Base-by-base conservation (phyloP, 2,888 invertebrate genomes). In the Macrophya annulata region DNA sequence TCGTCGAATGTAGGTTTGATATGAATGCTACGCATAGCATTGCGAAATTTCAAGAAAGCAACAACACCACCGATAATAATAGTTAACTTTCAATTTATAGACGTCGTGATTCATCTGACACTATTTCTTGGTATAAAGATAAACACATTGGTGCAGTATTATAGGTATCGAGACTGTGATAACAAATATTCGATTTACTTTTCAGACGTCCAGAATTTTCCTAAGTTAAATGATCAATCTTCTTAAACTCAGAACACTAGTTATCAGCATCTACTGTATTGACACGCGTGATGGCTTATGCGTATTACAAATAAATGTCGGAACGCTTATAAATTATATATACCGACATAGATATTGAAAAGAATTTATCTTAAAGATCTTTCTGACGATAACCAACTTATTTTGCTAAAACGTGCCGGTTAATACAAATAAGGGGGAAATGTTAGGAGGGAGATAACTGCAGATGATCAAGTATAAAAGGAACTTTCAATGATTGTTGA, bases 381-480 rank as follows among this genome's bases (percentile, higher is more conserved):
- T 0, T 68, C 37, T 4, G 15, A 68, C 37, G 25, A 74, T 25
- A 21, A 74, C 21, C 45, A 4, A 72, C 43, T 72, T 55, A 55
- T 45, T 45, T 74, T 48, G 0, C 1, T 15, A 1, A 21, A 10
- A 74, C 2, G 17, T 43, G 72, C n/a, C 25, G 45, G 10, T 25
- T 17, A 15, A 37, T 68, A 31, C 17, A 37, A 31, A 68, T 68
- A 37, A 68, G 31, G 45, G 43, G n/a, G n/a, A 31, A 17, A 72
- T 68, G 17, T 17, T 17, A 68, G 68, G 37, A 43, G 43, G 25
- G 74, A 1, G 10, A 81, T 81, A 77, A 43, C 40, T 77, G 31
- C 17, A 31, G n/a, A 55, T 25, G 77, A 55, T 62, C 21, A 25
- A 21, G 81, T 81, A 81, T 81, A 81, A 43, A 81, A 81, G 81